These are phyloP conservation scores for Philaethria dido DNA, from an alignment of 2,888 invertebrate genomes.

Conservation along the genomic window DNA sequence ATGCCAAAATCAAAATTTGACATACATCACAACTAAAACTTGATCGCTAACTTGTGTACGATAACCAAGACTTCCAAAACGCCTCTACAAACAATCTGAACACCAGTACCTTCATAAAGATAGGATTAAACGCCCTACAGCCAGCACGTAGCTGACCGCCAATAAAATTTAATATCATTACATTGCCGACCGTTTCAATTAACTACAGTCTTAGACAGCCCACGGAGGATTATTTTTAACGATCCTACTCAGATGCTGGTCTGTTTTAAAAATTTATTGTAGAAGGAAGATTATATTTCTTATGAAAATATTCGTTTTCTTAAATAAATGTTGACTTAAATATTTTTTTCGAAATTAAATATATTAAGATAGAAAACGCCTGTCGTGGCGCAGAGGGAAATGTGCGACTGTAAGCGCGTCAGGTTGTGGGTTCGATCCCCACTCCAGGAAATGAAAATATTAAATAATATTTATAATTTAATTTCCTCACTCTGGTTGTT, in stretches of 20 bases:
- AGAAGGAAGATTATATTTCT: slow-evolving; percentile 1
- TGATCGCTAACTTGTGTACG: background rate
- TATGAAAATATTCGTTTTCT: background rate
- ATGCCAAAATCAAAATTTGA: no score
- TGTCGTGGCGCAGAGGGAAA: no score
- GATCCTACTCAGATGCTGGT: slow-evolving; percentile 21
- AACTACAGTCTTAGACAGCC: slow-evolving; percentile 43
- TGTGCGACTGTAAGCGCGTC: no score
- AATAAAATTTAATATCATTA: slow-evolving; percentile 50
- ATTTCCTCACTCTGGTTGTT: no score
- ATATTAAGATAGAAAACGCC: no score
- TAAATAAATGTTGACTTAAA: background rate
- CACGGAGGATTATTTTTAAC: slow-evolving; percentile 30
- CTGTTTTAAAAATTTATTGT: slow-evolving; percentile 15
- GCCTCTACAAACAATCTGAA: slow-evolving; percentile 21
- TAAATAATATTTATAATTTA: no score
- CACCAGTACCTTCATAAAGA: slow-evolving; percentile 33
- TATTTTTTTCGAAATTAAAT: no score
- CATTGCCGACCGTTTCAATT: slow-evolving; percentile 47
- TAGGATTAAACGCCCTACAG: slow-evolving; percentile 31
- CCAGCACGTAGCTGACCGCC: slow-evolving; percentile 48
- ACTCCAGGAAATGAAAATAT: no score
- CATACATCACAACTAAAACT: background rate
- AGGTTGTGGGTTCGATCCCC: no score
- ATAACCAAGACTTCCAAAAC: background rate